phyloP scores from a whole-genome alignment of 1,140 invertebrate genomes.

The Drosophila melanogaster region DNA sequence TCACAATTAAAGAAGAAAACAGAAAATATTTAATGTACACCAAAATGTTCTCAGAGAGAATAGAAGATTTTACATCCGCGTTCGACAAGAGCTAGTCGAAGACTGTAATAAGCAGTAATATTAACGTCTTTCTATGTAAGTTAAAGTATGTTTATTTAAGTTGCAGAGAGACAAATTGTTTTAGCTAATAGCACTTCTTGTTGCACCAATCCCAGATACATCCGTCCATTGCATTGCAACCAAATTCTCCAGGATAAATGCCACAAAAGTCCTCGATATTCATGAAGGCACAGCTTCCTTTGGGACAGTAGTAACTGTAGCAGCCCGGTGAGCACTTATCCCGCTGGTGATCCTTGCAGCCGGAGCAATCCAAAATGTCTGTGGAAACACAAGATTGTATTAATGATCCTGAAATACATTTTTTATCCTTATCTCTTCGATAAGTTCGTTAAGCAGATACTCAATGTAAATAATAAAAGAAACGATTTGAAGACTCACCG shows the following conservation, averaged over 20 bases:
- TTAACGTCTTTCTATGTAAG: neutral
- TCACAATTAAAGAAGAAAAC: too few species aligned
- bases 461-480: too few species aligned
- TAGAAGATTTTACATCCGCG: too few species aligned
- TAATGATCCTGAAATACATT: too few species aligned
- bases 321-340: conserved; percentile 58
- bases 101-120: neutral
- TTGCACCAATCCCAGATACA: conserved; percentile 72
- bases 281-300: conserved; percentile 45
- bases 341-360: conserved; percentile 47
- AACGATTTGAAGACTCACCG: conserved; percentile 32
- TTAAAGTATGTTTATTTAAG: neutral
- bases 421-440: too few species aligned
- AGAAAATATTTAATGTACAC: too few species aligned
- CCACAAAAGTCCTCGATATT: conserved; percentile 57
- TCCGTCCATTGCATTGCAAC: conserved; percentile 56
- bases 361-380: conserved; percentile 70
- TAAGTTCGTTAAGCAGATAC: too few species aligned
- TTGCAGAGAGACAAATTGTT: neutral
- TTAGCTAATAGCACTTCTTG: conserved; percentile 37
- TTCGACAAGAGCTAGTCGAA: too few species aligned
- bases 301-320: conserved; percentile 66
- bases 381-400: neutral
- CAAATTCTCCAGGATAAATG: conserved; percentile 59
- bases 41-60: too few species aligned